Evolutionary conservation across 2,797 vertebrate genomes (phyloP).

Genomic region (Sebastes steindachneri): DNA sequence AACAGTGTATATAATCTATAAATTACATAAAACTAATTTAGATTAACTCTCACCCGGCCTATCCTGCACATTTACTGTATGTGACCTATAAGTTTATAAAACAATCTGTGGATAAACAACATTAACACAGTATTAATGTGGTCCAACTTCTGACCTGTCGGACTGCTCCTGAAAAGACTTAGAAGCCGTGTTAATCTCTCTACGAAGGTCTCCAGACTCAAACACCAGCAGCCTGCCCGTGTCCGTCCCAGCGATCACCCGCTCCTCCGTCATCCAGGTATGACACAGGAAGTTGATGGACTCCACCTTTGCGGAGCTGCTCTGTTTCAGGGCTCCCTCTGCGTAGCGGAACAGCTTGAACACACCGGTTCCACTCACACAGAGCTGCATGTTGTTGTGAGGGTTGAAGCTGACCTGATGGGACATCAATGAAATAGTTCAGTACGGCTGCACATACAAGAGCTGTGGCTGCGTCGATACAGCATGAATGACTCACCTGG

Average conservation of each 20-base stretch:
- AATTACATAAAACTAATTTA: neutral
- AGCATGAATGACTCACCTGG: slow-evolving; percentile 81
- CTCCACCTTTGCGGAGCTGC: slow-evolving; percentile 86
- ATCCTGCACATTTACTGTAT: neutral
- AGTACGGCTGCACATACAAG: neutral
- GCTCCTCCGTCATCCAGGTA: slow-evolving; percentile 87
- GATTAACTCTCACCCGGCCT: neutral
- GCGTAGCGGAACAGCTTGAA: slow-evolving; percentile 90
- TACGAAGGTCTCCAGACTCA: slow-evolving; percentile 86
- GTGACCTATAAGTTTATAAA: neutral
- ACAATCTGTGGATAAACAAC: neutral
- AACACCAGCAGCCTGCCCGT: slow-evolving; percentile 88
- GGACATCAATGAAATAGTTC: neutral
- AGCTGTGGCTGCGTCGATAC: neutral
- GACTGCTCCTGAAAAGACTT: slow-evolving; percentile 32
- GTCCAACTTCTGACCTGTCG: slow-evolving; percentile 60
- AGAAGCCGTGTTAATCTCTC: slow-evolving; percentile 79
- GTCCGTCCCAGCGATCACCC: slow-evolving; percentile 89
- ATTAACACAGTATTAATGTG: neutral
- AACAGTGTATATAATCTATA: neutral
- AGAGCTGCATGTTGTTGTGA: slow-evolving; percentile 89
- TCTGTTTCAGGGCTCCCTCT: slow-evolving; percentile 89
- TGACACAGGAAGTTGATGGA: slow-evolving; percentile 89
- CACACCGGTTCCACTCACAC: slow-evolving; percentile 87
- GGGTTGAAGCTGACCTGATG: slow-evolving; percentile 93